Percentiles rank a stretch among this genome's conserved stretches.
Conservation (phyloP, 2,113 vertebrate genomes). For the Brachyistius frenatus region DNA sequence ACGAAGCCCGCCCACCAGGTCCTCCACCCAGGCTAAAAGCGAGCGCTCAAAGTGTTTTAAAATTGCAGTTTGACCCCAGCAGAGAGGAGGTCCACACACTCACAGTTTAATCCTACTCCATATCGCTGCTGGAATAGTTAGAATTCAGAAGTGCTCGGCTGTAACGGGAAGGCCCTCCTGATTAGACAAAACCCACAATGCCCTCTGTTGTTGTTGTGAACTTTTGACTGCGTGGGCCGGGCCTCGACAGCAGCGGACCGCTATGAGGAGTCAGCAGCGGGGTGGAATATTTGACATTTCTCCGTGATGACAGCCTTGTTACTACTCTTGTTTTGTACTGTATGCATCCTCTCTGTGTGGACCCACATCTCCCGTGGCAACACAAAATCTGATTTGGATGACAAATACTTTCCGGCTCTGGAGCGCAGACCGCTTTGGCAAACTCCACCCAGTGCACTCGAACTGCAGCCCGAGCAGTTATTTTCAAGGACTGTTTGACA, state of each 20-base stretch:
- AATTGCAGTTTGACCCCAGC: conserved; percentile 69
- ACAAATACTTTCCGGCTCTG: conserved; percentile 71
- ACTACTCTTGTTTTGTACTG: conserved; percentile 69
- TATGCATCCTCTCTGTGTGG: conserved; percentile 57
- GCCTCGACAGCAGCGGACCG: conserved; percentile 62
- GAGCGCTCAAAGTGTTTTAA: conserved; percentile 49
- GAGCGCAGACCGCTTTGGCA: conserved; percentile 41
- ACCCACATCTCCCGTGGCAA: conserved; percentile 61
- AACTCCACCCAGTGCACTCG: conserved; percentile 58
- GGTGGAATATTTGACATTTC: conserved; percentile 84
- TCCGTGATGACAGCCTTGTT: conserved; percentile 75
- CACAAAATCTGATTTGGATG: conserved; percentile 69
- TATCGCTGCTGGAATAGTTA: conserved; percentile 78
- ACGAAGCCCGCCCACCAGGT: conserved; percentile 50
- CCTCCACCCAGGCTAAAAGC: conserved; percentile 38
- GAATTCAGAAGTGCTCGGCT: conserved; percentile 71
- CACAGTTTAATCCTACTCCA: conserved; percentile 72
- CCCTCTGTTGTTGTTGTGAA: conserved; percentile 81
- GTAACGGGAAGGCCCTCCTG: conserved; percentile 72
- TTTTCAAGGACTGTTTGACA: conserved; percentile 60
- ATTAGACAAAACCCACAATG: conserved; percentile 81
- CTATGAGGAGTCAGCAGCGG: conserved; percentile 72
- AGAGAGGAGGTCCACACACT: conserved; percentile 61
- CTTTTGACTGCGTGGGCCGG: conserved; percentile 83
- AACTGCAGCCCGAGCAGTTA: conserved; percentile 9